Evolutionary conservation across 2,888 invertebrate genomes (phyloP), one percentile per base, ranked within the genome.

Genomic region (Drosophila peninsularis): DNA sequence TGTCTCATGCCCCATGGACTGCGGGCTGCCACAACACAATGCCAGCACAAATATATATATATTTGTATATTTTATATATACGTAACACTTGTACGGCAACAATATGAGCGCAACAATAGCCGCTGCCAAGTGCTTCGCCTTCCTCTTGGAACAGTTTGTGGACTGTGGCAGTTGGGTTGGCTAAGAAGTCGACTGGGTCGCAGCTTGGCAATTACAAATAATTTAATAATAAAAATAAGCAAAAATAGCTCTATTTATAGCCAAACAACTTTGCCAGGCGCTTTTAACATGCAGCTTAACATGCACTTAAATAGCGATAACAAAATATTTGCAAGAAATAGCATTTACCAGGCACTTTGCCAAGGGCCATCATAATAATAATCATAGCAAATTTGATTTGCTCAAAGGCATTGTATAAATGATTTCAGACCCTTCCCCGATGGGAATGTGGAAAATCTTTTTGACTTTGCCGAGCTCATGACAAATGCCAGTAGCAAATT

Each of bases 111-210:
- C 32, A 67, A 75, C 76, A 76, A 79, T 68, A 54, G 67, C 62
- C 66, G 34, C 37, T 37, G 50, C 47, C 78, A 79, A 79, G 75
- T 70, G 77, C 37, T 45, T 21, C 30, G 17, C 47, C 65, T 54
- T 41, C 11, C 1, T 21, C 47, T 47, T 32, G 47, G 30, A 10
- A 10, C 45, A 27, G 6, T 0, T 27, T 45, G n/a, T 27, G 45
- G 45, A 30, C n/a, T 6, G n/a, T 57, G 64, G 53, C 53, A 34
- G 69, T 30, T 69, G 50, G 27, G 21, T 45, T 32, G 30, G 69
- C 56, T 74, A 32, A 13, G 17, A 24, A 11, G 19, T 21, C 32
- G 17, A 30, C 47, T 30, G 30, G 45, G 27, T n/a, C 27, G 10
- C 7, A 10, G 19, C 49, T 14, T 13, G 17, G 5, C 32, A 32